Conservation (phyloP, 1,140 invertebrate species). For the Drosophila nigromelanica region DNA sequence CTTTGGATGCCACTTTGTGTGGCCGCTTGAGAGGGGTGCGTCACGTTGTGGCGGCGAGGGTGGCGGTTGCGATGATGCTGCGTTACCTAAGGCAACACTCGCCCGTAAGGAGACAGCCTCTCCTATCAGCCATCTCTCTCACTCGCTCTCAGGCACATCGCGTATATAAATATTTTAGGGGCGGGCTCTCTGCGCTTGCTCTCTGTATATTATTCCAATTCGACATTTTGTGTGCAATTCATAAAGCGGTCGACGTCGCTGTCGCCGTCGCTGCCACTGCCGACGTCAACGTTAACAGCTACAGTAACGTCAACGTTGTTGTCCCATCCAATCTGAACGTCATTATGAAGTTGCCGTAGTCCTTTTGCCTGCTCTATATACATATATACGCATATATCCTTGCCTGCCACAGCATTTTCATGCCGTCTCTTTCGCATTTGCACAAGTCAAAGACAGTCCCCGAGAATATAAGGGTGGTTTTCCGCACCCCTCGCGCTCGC, state of each 20-base stretch:
- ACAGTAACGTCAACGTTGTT: constrained; percentile 23
- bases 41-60: not conserved
- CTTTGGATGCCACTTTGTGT: constrained; percentile 50
- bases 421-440: constrained; percentile 39
- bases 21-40: constrained; percentile 1
- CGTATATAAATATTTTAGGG: constrained; percentile 64
- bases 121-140: not conserved
- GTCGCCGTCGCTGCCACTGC: constrained; percentile 15
- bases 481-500: constrained; percentile 46
- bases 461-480: constrained; percentile 60
- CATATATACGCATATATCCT: not conserved
- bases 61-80: too few relatives aligned
- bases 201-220: constrained; percentile 71
- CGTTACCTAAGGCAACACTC: constrained; percentile 32
- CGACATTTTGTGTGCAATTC: constrained; percentile 81
- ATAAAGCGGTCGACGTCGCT: constrained; percentile 60
- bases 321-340: constrained; percentile 67
- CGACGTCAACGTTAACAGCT: constrained; percentile 17
- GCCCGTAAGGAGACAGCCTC: constrained; percentile 6
- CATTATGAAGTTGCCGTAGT: constrained; percentile 66
- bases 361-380: constrained; percentile 55
- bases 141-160: constrained; percentile 2
- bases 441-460: constrained; percentile 5
- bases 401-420: constrained; percentile 8
- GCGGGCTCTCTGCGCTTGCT: constrained; percentile 47